phyloP scores from a whole-genome alignment of 2,797 vertebrate genomes.

The Natrix natrix region DNA sequence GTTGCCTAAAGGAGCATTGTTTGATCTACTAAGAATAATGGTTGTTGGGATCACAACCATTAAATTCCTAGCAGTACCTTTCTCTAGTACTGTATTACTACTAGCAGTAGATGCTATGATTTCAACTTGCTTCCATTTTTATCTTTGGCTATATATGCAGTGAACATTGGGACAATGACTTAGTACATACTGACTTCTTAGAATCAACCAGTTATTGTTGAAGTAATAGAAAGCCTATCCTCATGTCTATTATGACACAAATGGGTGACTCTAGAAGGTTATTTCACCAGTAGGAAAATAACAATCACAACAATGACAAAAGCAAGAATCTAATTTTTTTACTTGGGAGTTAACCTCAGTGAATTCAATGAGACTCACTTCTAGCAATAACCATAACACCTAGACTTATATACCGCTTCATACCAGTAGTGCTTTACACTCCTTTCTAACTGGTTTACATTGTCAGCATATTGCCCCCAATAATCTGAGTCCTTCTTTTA shows the following conservation, averaged over 20 bases:
- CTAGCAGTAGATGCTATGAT: background rate
- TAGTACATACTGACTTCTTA: background rate
- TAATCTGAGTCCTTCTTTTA: background rate
- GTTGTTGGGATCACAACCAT: background rate
- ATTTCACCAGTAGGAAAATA: background rate
- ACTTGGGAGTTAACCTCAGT: background rate
- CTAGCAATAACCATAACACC: background rate
- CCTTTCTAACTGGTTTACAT: background rate
- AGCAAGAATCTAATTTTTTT: background rate
- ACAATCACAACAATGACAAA: background rate
- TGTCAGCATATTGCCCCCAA: background rate
- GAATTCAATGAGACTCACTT: background rate
- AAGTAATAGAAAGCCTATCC: background rate
- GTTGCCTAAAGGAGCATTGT: background rate
- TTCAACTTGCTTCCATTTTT: background rate
- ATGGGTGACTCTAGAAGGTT: background rate
- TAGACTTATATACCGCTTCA: background rate
- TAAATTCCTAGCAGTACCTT: background rate
- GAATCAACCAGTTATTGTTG: background rate
- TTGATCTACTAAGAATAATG: background rate
- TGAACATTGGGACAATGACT: background rate
- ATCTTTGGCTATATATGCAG: background rate
- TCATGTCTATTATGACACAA: background rate
- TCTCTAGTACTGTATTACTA: background rate
- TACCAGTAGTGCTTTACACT: background rate